Conservation (phyloP, 2,888 invertebrate species). For the Galeruca laticollis region DNA sequence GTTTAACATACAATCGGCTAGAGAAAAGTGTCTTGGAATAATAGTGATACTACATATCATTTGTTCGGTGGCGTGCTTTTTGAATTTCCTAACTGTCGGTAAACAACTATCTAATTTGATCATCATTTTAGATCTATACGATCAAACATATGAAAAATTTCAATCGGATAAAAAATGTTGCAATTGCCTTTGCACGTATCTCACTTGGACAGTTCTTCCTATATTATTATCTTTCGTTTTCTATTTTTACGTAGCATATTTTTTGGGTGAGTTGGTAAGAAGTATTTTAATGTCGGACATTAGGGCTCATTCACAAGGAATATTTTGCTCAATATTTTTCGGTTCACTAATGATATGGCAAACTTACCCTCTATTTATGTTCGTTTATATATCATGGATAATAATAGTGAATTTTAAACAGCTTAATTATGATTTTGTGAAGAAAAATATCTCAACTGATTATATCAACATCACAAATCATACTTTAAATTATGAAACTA, state of each 20-base stretch:
- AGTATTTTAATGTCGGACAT: background rate
- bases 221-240: background rate
- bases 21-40: conserved; percentile 8
- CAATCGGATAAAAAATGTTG: background rate
- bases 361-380: conserved; percentile 6
- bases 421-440: background rate
- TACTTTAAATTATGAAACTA: background rate
- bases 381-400: conserved; percentile 8
- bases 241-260: background rate
- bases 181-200: background rate
- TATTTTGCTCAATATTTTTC: background rate
- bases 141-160: conserved; percentile 3
- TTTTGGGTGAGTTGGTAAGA: background rate
- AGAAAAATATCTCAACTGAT: background rate
- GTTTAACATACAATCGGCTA: background rate
- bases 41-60: background rate
- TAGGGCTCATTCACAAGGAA: background rate
- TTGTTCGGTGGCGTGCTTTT: background rate
- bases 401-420: conserved; percentile 3
- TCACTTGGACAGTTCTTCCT: conserved; percentile 3
- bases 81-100: background rate
- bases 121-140: conserved; percentile 2
- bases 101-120: conserved; percentile 9
- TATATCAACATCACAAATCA: background rate
- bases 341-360: conserved; percentile 11